These are phyloP conservation scores for Protomyctophum bolini DNA, from an alignment of 2,113 vertebrate genomes.

Conservation along the genomic window DNA sequence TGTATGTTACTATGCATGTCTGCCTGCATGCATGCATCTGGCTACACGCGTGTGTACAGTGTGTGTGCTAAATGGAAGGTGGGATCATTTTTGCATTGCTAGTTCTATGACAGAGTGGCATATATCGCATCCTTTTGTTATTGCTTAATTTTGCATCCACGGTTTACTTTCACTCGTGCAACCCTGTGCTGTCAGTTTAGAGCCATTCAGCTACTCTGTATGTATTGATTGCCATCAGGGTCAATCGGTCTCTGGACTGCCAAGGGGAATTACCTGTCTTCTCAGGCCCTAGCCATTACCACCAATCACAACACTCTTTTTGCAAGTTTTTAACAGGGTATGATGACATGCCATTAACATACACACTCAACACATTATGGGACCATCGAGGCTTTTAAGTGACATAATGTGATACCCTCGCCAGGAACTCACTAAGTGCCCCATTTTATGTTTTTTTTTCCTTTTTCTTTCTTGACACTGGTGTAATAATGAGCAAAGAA, in stretches of 20 bases:
- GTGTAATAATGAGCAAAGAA: conserved; percentile 52
- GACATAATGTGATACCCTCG: conserved; percentile 21
- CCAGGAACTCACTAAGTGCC: conserved; percentile 41
- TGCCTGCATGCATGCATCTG: too few relatives aligned
- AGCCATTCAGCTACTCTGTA: conserved; percentile 26
- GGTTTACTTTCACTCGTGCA: conserved; percentile 3
- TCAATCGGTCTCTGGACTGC: conserved; percentile 28
- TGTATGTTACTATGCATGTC: too few relatives aligned
- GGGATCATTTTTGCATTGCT: too few relatives aligned
- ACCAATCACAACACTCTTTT: conserved; percentile 15
- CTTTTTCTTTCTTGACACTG: conserved; percentile 27
- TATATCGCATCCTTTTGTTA: too few relatives aligned
- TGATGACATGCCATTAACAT: conserved; percentile 28
- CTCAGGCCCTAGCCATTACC: conserved; percentile 19
- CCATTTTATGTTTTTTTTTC: conserved; percentile 44
- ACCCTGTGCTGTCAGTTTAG: conserved; percentile 29
- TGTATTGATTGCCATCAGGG: conserved; percentile 29
- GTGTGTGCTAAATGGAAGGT: too few relatives aligned
- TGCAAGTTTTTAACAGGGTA: not conserved
- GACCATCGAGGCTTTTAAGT: conserved; percentile 35
- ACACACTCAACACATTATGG: conserved; percentile 25
- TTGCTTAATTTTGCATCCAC: conserved; percentile 1
- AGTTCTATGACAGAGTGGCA: too few relatives aligned
- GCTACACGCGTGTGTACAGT: too few relatives aligned
- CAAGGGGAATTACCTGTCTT: conserved; percentile 28